A percentile compares a stretch with the other conserved stretches of the same genome.
Evolutionary conservation across 2,888 invertebrate species (phyloP).

Genomic region (Calameuta idolon): DNA sequence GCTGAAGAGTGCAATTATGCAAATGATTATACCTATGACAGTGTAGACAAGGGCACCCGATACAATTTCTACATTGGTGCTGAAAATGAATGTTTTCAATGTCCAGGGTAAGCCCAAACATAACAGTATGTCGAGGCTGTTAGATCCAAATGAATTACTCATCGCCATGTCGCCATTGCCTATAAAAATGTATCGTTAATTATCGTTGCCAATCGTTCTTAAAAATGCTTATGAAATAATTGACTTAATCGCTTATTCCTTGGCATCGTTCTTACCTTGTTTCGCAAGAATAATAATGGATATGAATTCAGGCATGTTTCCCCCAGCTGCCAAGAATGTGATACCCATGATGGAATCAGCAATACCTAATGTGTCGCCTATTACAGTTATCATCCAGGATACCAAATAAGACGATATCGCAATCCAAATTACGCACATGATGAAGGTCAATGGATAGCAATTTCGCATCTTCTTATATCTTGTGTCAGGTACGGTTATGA

Average conservation of each 20-base stretch:
- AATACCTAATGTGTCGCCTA: conserved; percentile 84
- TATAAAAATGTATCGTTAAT: conserved; percentile 61
- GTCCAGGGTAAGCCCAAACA: conserved; percentile 90
- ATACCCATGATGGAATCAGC: conserved; percentile 93
- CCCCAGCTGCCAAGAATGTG: conserved; percentile 90
- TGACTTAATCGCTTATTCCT: neutral
- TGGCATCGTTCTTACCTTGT: conserved; percentile 73
- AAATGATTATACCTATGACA: conserved; percentile 81
- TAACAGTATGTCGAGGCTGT: conserved; percentile 85
- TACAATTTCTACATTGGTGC: conserved; percentile 75
- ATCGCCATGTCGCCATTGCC: conserved; percentile 89
- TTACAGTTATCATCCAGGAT: conserved; percentile 91
- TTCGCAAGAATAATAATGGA: conserved; percentile 88
- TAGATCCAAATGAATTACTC: conserved; percentile 88
- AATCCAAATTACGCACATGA: conserved; percentile 90
- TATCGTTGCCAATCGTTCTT: neutral
- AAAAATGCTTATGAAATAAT: neutral
- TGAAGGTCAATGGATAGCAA: conserved; percentile 82
- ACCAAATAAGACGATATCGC: conserved; percentile 87
- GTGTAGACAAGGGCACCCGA: conserved; percentile 87
- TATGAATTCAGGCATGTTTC: conserved; percentile 86
- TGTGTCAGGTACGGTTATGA: conserved; percentile 80
- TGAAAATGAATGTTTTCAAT: conserved; percentile 75
- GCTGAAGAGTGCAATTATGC: conserved; percentile 78
- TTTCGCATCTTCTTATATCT: conserved; percentile 69